Evolutionary conservation across 1,140 invertebrate species (phyloP).

Genomic region (Drosophila nasuta): DNA sequence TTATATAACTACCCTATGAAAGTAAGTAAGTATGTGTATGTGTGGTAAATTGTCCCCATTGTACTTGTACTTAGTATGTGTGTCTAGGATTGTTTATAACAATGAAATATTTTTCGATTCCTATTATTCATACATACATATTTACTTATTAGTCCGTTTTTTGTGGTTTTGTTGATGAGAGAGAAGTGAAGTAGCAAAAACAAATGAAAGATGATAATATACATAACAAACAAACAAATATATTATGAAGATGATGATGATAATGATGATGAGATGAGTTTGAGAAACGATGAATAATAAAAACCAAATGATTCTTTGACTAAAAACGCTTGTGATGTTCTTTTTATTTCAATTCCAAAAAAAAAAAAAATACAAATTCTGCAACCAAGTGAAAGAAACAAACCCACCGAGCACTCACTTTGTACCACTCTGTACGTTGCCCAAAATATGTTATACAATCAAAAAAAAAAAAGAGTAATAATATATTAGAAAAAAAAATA

Average conservation of each 20-base stretch:
- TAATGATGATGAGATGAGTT: constrained; percentile 32
- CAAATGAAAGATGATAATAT: constrained; percentile 21
- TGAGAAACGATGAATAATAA: constrained; percentile 79
- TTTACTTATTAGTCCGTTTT: background rate
- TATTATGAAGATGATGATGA: constrained; percentile 27
- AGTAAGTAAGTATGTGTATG: background rate
- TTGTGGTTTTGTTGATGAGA: constrained; percentile 46
- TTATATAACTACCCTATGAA: no score
- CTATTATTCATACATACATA: background rate
- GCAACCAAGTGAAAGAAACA: constrained; percentile 43
- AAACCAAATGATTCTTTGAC: constrained; percentile 82
- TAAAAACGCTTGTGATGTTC: constrained; percentile 85
- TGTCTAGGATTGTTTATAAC: constrained; percentile 29
- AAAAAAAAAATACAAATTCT: constrained; percentile 34
- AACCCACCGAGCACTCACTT: constrained; percentile 74
- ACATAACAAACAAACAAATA: background rate
- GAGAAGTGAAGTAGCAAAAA: constrained; percentile 15
- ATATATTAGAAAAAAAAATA: background rate
- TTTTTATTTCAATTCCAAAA: constrained; percentile 70
- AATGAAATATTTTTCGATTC: constrained; percentile 18
- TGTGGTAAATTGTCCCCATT: constrained; percentile 5
- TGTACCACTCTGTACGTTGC: constrained; percentile 56
- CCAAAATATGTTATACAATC: constrained; percentile 37
- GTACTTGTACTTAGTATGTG: constrained; percentile 20
- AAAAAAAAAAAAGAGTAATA: constrained; percentile 13